phyloP scores from a whole-genome alignment of 2,113 vertebrate species.

The Hemicordylus capensis region DNA sequence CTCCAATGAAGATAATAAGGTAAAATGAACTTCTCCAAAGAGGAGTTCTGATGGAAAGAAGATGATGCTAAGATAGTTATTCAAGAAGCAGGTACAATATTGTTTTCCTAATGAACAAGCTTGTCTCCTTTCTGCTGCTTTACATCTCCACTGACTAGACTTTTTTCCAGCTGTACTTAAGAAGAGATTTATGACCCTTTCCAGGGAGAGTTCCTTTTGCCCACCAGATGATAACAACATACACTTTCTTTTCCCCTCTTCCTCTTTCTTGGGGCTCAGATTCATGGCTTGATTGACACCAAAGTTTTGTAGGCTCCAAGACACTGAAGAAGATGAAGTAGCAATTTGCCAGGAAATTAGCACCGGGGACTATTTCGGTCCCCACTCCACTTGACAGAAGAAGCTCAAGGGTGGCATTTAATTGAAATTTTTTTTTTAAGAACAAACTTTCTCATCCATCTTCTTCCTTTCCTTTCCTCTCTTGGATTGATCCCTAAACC shows the following conservation, averaged over 20 bases:
- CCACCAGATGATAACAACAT: background rate
- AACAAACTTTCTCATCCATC: background rate
- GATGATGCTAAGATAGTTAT: background rate
- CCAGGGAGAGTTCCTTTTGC: conserved; percentile 23
- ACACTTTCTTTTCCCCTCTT: background rate
- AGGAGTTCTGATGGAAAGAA: background rate
- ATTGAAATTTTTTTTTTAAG: conserved; percentile 5
- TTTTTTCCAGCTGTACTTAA: fast-evolving
- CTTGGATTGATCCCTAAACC: background rate
- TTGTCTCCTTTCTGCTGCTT: background rate
- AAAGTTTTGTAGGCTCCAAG: background rate
- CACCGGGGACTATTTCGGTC: conserved; percentile 44
- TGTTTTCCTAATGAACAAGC: background rate
- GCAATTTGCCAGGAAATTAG: conserved; percentile 43
- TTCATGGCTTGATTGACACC: background rate
- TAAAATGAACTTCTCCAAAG: background rate
- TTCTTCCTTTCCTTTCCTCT: background rate
- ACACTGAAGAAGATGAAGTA: conserved; percentile 9
- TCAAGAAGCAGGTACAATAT: background rate
- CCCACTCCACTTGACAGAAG: conserved; percentile 33
- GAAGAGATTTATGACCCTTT: background rate
- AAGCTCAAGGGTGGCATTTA: conserved; percentile 49
- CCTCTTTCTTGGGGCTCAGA: conserved; percentile 21
- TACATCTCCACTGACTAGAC: background rate
- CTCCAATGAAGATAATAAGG: background rate